phyloP scores from a whole-genome alignment of 2,797 vertebrate species.

The Sphaeramia orbicularis region DNA sequence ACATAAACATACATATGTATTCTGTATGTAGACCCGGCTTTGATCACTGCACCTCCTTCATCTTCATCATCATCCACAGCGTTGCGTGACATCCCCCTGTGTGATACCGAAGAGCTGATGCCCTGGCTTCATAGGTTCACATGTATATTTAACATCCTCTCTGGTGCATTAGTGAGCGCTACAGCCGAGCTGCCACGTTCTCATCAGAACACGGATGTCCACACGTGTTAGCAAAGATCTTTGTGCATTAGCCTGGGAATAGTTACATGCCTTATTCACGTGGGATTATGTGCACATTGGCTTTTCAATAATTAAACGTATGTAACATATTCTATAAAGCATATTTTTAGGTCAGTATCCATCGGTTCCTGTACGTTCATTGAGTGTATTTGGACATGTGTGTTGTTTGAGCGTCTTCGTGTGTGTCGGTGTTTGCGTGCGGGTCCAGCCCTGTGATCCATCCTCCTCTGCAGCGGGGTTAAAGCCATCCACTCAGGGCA shows the following conservation, averaged over 20 bases:
- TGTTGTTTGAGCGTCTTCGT: not conserved
- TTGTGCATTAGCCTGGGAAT: constrained; percentile 50
- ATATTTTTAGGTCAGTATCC: constrained; percentile 43
- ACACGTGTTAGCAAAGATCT: constrained; percentile 53
- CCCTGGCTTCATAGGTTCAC: constrained; percentile 58
- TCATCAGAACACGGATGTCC: constrained; percentile 47
- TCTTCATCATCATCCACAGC: constrained; percentile 16
- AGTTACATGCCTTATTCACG: constrained; percentile 28
- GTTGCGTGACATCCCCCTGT: constrained; percentile 64
- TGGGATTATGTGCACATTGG: constrained; percentile 22
- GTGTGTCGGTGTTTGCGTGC: constrained; percentile 18
- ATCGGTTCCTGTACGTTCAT: constrained; percentile 14
- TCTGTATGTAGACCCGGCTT: constrained; percentile 30
- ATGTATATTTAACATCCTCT: constrained; percentile 73
- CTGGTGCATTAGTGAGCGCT: constrained; percentile 67
- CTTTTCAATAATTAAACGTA: constrained; percentile 65
- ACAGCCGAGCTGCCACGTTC: constrained; percentile 35
- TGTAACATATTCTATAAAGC: constrained; percentile 63
- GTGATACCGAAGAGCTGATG: constrained; percentile 45
- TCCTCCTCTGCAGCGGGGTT: constrained; percentile 70
- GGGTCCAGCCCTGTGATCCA: constrained; percentile 59
- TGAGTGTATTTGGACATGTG: constrained; percentile 31
- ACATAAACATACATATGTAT: constrained; percentile 41
- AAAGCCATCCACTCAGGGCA: constrained; percentile 73
- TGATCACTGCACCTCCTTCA: constrained; percentile 57